Evolutionary conservation across 2,113 vertebrate genomes (phyloP).

Genomic region (Ptychochromis oligacanthus): DNA sequence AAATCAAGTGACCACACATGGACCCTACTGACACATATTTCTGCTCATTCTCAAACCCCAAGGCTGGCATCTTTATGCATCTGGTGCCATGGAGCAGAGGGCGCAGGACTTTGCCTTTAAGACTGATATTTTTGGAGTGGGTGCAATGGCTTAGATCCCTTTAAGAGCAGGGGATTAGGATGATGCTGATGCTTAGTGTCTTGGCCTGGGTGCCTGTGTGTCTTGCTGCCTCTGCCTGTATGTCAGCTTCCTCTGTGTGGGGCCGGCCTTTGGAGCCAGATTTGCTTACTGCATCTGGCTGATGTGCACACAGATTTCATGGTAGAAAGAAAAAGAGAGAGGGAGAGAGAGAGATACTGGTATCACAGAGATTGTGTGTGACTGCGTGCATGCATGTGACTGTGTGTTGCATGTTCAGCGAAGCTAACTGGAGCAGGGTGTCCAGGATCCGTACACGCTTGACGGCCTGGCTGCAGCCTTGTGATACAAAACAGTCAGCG

Average conservation of each 20-base stretch:
- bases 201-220: constrained; percentile 53
- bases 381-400: constrained; percentile 11
- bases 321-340: constrained; percentile 32
- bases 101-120: constrained; percentile 49
- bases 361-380: constrained; percentile 13
- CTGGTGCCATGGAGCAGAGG: constrained; percentile 4
- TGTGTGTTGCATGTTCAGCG: constrained; percentile 53
- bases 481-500: constrained; percentile 34
- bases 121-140: constrained; percentile 52
- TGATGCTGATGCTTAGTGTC: constrained; percentile 72
- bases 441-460: constrained; percentile 62
- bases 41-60: neutral
- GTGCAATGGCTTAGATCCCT: constrained; percentile 54
- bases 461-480: constrained; percentile 52
- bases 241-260: constrained; percentile 56
- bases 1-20: neutral
- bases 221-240: constrained; percentile 61
- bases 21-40: neutral
- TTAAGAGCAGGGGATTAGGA: constrained; percentile 58
- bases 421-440: constrained; percentile 74
- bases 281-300: constrained; percentile 61
- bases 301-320: constrained; percentile 61
- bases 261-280: constrained; percentile 54
- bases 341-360: neutral
- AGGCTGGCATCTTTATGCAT: constrained; percentile 1